Evolutionary conservation across 2,888 invertebrate species (phyloP).

Genomic region (Cerastis leucographa): DNA sequence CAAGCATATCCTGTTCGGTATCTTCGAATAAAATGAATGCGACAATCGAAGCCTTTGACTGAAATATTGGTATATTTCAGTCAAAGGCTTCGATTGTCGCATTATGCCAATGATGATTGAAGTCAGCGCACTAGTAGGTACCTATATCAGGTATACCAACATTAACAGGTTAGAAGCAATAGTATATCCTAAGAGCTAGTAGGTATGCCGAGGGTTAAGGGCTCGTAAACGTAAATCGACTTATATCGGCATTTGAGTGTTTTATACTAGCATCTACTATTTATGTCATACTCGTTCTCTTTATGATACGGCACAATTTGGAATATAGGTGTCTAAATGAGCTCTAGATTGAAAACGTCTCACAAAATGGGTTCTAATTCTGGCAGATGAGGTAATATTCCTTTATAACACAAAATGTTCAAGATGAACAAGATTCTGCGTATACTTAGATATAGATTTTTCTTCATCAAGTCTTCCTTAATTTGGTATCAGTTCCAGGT

Average conservation of each 20-base stretch:
- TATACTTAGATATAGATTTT: conserved; percentile 15
- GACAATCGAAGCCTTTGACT: not conserved
- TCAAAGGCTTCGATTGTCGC: too few species aligned
- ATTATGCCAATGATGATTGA: not conserved
- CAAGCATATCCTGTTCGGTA: not conserved
- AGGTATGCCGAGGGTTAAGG: not conserved
- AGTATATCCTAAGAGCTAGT: not conserved
- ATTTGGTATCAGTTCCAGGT: conserved; percentile 15
- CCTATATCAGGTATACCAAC: not conserved
- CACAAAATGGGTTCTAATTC: conserved; percentile 27
- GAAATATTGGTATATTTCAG: too few species aligned
- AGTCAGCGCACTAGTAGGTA: not conserved
- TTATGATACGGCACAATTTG: not conserved
- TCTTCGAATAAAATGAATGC: not conserved
- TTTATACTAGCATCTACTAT: not conserved
- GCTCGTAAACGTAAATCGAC: not conserved
- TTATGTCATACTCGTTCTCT: not conserved
- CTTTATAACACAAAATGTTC: conserved; percentile 36
- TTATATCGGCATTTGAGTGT: not conserved
- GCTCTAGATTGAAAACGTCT: conserved; percentile 31
- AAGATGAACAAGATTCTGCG: conserved; percentile 9
- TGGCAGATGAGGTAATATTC: conserved; percentile 31
- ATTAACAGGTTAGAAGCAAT: not conserved
- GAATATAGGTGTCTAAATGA: not conserved
- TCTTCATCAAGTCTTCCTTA: conserved; percentile 14